Evolutionary conservation across 2,888 invertebrate genomes (phyloP).

Genomic region (Callimorpha dominula): DNA sequence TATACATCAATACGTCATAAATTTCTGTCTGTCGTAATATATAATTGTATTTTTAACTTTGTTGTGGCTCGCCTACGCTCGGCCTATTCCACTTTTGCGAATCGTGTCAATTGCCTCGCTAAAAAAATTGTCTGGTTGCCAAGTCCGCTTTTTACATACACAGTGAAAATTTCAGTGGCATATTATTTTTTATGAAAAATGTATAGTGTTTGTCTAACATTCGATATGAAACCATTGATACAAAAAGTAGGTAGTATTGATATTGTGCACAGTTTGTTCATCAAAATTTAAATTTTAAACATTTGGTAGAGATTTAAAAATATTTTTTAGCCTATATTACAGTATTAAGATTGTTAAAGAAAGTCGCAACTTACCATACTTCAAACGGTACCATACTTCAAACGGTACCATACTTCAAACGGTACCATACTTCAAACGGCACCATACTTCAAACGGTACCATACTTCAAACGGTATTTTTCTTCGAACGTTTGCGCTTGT

Average conservation of each 20-base stretch:
- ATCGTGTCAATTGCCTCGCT: slow-evolving; percentile 80
- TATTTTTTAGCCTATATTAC: too few species aligned
- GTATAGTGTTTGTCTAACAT: not conserved
- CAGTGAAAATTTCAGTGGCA: slow-evolving; percentile 26
- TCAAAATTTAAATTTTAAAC: too few species aligned
- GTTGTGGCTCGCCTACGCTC: slow-evolving; percentile 68
- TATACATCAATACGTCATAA: slow-evolving; percentile 7
- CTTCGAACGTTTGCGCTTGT: too few species aligned
- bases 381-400: too few species aligned
- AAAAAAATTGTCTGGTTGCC: slow-evolving; percentile 74
- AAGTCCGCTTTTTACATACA: slow-evolving; percentile 62
- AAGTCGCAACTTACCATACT: too few species aligned
- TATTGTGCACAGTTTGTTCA: too few species aligned
- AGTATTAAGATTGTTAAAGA: too few species aligned
- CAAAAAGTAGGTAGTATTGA: not conserved
- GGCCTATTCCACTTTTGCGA: slow-evolving; percentile 74
- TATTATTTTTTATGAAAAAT: not conserved
- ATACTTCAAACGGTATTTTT: too few species aligned
- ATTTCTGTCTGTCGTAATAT: slow-evolving; percentile 18
- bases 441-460: too few species aligned
- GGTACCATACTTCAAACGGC: too few species aligned
- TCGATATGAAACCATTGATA: not conserved
- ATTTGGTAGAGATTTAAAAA: too few species aligned
- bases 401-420: too few species aligned
- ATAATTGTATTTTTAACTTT: slow-evolving; percentile 55